phyloP scores from a whole-genome alignment of 2,888 invertebrate species.

The Urechis unicinctus region DNA sequence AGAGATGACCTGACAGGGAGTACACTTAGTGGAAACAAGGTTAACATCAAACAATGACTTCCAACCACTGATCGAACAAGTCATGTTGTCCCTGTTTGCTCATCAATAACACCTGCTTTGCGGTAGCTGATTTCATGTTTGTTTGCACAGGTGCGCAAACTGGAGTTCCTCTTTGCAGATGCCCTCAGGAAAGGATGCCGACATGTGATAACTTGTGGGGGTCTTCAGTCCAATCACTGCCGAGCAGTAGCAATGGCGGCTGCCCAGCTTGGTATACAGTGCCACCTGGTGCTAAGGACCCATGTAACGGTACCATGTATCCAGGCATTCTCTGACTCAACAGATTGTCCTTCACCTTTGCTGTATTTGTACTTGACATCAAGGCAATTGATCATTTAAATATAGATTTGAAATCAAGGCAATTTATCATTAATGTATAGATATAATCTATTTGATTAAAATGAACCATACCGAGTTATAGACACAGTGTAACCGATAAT shows the following conservation, averaged over 20 bases:
- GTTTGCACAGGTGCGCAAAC: constrained; percentile 31
- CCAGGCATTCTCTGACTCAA: too few species aligned
- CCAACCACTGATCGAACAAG: too few species aligned
- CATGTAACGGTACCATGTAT: constrained; percentile 28
- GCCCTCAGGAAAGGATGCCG: constrained; percentile 29
- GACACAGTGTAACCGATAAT: too few species aligned
- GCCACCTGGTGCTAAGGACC: constrained; percentile 33
- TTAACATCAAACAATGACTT: constrained; percentile 9
- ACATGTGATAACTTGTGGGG: constrained; percentile 41
- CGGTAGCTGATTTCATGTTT: neutral
- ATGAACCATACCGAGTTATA: too few species aligned
- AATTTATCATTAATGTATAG: too few species aligned
- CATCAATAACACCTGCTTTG: too few species aligned
- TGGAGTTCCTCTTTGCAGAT: constrained; percentile 44
- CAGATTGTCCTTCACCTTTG: too few species aligned
- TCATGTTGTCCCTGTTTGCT: too few species aligned
- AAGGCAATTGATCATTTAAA: too few species aligned
- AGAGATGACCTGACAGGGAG: constrained; percentile 41
- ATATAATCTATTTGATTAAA: too few species aligned
- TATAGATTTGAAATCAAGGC: too few species aligned
- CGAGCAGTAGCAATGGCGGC: constrained; percentile 34
- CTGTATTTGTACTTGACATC: too few species aligned
- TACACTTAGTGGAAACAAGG: constrained; percentile 40
- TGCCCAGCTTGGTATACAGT: constrained; percentile 28
- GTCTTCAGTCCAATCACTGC: constrained; percentile 42